Evolutionary conservation across 2,888 invertebrate genomes (phyloP).

Genomic region (Acanthosoma haemorrhoidale): DNA sequence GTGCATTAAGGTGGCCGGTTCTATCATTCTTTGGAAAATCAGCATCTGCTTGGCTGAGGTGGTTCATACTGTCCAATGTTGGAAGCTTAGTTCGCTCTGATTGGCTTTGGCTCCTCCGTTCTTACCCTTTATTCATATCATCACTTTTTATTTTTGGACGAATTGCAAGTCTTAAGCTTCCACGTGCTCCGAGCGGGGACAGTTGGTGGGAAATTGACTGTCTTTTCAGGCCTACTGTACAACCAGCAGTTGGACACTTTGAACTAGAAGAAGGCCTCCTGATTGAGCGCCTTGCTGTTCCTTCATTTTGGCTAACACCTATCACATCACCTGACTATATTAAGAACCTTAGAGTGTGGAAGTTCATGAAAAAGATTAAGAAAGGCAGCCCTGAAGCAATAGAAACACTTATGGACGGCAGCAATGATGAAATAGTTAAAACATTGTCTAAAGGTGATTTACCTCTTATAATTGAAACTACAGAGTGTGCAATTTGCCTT

Average conservation of each 20-base stretch:
- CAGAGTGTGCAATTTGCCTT: conserved; percentile 50
- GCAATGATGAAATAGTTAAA: conserved; percentile 9
- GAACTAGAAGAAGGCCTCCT: conserved; percentile 46
- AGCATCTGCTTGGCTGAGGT: background rate
- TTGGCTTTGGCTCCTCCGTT: conserved; percentile 41
- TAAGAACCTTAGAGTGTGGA: conserved; percentile 49
- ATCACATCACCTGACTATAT: conserved; percentile 49
- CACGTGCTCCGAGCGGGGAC: background rate
- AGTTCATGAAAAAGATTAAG: conserved; percentile 23
- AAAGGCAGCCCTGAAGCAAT: conserved; percentile 32
- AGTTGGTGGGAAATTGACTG: conserved; percentile 47
- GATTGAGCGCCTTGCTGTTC: conserved; percentile 47
- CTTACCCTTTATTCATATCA: conserved; percentile 42
- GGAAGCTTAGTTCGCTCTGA: conserved; percentile 44
- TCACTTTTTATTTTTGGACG: conserved; percentile 43
- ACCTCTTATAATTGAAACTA: conserved; percentile 22
- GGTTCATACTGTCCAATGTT: conserved; percentile 41
- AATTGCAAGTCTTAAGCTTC: conserved; percentile 35
- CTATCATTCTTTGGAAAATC: conserved; percentile 14
- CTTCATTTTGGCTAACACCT: conserved; percentile 49
- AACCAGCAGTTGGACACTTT: conserved; percentile 8
- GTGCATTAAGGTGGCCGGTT: conserved; percentile 46
- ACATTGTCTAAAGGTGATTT: conserved; percentile 19
- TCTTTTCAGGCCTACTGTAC: conserved; percentile 44
- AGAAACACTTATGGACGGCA: conserved; percentile 38